Base-by-base conservation (phyloP, 2,797 vertebrate species). In the Notoglanidium macrostoma region DNA sequence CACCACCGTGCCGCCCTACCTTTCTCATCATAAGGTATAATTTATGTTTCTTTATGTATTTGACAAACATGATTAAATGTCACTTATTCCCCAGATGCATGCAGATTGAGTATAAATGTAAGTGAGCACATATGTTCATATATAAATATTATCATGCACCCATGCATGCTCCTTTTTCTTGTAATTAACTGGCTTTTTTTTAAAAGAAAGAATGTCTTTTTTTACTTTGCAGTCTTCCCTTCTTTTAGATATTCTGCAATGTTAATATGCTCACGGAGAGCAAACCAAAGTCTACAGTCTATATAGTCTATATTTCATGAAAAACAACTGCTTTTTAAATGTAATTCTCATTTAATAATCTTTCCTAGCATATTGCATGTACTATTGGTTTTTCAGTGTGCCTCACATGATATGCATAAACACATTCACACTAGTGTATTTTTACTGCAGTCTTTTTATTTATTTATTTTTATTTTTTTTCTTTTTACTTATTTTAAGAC, bases 51-150 rank as follows among this genome's bases (percentile, higher is more conserved):
- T 67, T 67, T 67, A 11, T n/a, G 12, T 67, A 29, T 35, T 54
- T 9, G 0, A 17, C 49, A 77, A 82, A 76, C 49, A 80, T 68
- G 76, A 88, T 80, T 55, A n/a, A 76, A 49, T 55, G 12, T 32
- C 32, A 14, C 17, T 74, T 12, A 59, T 32, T 55, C 51, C 32
- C 57, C 72, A 63, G 23, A 80, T 15, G 5, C 32, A 59, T 44
- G 32, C 61, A 40, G 21, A 40, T 32, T 15, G n/a, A 5, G 17
- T 21, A 35, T 57, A 57, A 35, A 44, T 72, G 40, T 74, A 74
- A 74, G 11, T 46, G 32, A 49, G 40, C 40, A 49, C 32, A 29
- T 51, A n/a, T 49, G 5, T 77, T 55, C 6, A 32, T 54, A n/a
- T 78, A 17, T 54, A 77, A 54, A 77, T 32, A 51, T 77, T 40